Evolutionary conservation across 2,888 invertebrate genomes (phyloP).

Genomic region (Myopa testacea): DNA sequence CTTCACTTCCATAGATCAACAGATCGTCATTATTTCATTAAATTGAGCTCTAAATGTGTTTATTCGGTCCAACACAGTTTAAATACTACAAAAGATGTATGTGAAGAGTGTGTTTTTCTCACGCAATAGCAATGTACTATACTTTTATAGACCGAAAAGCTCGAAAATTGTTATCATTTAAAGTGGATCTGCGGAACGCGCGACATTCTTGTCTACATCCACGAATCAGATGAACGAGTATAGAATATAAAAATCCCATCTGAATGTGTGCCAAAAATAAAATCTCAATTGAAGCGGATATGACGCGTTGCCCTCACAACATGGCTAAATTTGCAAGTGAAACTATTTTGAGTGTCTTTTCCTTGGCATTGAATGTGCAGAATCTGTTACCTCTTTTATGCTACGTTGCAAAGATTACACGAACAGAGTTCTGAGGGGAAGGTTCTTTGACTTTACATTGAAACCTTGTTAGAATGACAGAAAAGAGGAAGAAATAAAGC

Average conservation of each 20-base stretch:
- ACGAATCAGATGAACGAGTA: too few species aligned
- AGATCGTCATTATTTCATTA: background rate
- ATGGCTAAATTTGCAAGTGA: slow-evolving; percentile 32
- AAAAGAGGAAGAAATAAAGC: too few species aligned
- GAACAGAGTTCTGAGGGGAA: too few species aligned
- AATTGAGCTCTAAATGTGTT: background rate
- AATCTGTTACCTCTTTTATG: background rate
- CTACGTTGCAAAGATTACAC: background rate
- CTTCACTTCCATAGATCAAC: background rate
- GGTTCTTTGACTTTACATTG: too few species aligned
- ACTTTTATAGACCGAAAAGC: background rate
- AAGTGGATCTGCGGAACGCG: too few species aligned
- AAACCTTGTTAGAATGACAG: too few species aligned
- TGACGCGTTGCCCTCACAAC: slow-evolving; percentile 21
- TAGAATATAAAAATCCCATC: background rate
- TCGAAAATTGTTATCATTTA: too few species aligned
- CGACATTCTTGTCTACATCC: too few species aligned
- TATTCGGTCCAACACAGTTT: background rate
- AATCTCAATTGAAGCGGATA: background rate
- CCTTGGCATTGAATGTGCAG: slow-evolving; percentile 24
- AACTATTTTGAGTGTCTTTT: slow-evolving; percentile 27
- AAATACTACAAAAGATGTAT: background rate
- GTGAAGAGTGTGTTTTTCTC: background rate
- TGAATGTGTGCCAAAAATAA: slow-evolving; percentile 11
- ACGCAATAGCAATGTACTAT: background rate